Evolutionary conservation across 2,888 invertebrate species (phyloP).

Genomic region (Tipula lateralis): DNA sequence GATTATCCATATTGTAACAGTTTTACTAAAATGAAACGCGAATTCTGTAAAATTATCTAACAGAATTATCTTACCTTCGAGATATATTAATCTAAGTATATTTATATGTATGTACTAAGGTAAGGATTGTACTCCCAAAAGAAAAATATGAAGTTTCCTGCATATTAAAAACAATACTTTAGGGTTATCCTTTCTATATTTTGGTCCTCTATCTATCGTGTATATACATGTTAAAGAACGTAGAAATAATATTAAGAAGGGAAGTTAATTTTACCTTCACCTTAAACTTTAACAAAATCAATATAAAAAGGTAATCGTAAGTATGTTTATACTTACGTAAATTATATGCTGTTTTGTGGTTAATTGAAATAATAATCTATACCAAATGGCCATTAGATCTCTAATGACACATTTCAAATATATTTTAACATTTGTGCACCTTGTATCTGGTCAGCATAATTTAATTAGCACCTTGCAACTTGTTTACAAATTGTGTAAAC

Average conservation of each 20-base stretch:
- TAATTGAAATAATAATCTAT: too few species aligned
- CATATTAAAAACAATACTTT: neutral
- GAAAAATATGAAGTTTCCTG: neutral
- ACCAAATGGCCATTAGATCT: too few species aligned
- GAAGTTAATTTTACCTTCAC: neutral
- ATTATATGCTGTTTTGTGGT: too few species aligned
- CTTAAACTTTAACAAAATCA: neutral
- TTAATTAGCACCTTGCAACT: too few species aligned
- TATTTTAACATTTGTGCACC: too few species aligned
- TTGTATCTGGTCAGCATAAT: too few species aligned
- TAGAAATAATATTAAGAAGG: neutral
- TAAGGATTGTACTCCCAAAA: neutral
- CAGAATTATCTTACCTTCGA: neutral
- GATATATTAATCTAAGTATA: neutral
- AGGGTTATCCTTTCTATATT: too few species aligned
- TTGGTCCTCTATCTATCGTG: neutral
- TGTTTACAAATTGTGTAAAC: too few species aligned
- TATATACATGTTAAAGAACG: neutral
- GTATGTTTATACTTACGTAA: too few species aligned
- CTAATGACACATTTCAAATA: too few species aligned
- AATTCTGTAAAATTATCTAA: neutral
- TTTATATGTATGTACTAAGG: neutral
- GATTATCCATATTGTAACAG: neutral
- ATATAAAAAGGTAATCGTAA: neutral
- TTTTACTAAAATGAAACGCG: neutral